A percentile compares a stretch with the other conserved stretches of the same genome.
Evolutionary conservation across 1,140 invertebrate genomes (phyloP).

Genomic region (Plutomurus gul): DNA sequence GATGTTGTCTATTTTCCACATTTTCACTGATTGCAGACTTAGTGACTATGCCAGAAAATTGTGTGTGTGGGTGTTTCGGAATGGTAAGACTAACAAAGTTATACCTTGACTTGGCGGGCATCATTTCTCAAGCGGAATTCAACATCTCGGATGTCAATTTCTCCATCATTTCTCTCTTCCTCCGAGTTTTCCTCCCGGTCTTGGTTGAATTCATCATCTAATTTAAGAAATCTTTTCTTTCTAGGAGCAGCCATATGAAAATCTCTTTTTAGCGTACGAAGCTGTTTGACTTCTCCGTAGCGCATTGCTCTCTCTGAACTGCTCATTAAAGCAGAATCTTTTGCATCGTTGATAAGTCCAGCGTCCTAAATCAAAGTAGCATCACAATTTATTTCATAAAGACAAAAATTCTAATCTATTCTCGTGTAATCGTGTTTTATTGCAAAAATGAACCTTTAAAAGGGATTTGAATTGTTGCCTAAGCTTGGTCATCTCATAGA

Average conservation of each 20-base stretch:
- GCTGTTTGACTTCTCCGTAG: constrained; percentile 83
- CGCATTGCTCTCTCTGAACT: constrained; percentile 77
- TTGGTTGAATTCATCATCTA: constrained; percentile 55
- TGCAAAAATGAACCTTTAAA: background rate
- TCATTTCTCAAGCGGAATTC: constrained; percentile 82
- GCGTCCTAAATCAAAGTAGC: constrained; percentile 67
- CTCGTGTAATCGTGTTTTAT: background rate
- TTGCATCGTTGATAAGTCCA: constrained; percentile 66
- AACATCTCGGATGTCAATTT: constrained; percentile 86
- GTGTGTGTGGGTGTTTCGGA: background rate
- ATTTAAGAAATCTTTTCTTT: constrained; percentile 73
- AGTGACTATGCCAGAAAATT: background rate
- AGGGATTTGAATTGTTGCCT: constrained; percentile 81
- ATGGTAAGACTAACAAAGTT: background rate
- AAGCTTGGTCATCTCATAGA: constrained; percentile 95
- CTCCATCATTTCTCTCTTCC: constrained; percentile 60
- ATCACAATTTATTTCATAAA: constrained; percentile 41
- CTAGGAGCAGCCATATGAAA: constrained; percentile 67
- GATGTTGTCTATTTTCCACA: too few relatives aligned
- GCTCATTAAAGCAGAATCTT: constrained; percentile 63
- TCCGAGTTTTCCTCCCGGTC: constrained; percentile 63
- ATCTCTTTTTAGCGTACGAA: constrained; percentile 77
- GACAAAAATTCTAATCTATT: background rate
- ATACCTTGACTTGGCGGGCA: constrained; percentile 66
- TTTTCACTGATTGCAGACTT: background rate